A percentile compares a stretch with the other conserved stretches of the same genome.
phyloP scores from a whole-genome alignment of 1,140 invertebrate species.

The Ganaspis sp. region DNA sequence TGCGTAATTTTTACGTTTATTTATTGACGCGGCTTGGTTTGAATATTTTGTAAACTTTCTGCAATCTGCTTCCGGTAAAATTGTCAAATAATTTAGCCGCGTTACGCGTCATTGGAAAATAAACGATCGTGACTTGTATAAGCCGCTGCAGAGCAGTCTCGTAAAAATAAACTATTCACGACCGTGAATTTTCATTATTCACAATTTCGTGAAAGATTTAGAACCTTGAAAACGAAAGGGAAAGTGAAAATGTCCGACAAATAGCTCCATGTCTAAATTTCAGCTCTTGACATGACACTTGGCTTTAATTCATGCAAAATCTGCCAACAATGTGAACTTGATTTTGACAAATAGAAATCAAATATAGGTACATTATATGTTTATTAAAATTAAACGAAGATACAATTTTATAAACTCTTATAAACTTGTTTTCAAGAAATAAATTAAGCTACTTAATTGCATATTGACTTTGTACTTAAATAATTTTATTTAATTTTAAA shows the following conservation, averaged over 20 bases:
- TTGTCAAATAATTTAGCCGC: constrained; percentile 15
- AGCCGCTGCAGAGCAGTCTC: neutral
- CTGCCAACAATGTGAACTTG: no score
- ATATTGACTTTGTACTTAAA: no score
- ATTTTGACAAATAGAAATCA: no score
- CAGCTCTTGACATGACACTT: neutral
- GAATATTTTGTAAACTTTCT: neutral
- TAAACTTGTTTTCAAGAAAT: no score
- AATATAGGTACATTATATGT: no score
- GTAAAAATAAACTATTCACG: constrained; percentile 17
- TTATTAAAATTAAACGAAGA: no score
- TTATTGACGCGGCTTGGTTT: no score
- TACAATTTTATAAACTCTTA: no score
- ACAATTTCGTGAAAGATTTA: neutral
- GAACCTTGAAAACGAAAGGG: neutral
- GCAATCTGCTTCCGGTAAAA: constrained; percentile 13
- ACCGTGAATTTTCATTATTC: constrained; percentile 24
- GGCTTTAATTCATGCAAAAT: neutral
- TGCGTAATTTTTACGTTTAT: no score
- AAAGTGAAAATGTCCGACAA: constrained; percentile 8
- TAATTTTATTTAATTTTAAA: no score
- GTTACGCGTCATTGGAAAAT: neutral
- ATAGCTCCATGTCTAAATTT: neutral
- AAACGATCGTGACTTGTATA: constrained; percentile 21
- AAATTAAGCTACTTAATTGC: no score